phyloP scores from a whole-genome alignment of 2,797 vertebrate genomes.

The Scomberomorus guttatus region DNA sequence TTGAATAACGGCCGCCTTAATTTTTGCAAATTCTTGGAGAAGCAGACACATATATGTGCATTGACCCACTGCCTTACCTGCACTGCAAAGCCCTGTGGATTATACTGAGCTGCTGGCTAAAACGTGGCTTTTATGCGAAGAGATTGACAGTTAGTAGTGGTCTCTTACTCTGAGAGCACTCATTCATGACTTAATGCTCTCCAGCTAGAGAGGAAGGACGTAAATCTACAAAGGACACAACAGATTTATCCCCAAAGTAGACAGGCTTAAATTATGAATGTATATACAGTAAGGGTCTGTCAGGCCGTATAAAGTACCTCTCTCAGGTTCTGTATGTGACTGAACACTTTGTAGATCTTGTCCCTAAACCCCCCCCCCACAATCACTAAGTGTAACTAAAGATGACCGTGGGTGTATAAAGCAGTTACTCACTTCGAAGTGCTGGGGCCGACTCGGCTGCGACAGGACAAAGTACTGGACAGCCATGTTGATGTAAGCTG shows the following conservation, averaged over 20 bases:
- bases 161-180: conserved; percentile 60
- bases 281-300: conserved; percentile 69
- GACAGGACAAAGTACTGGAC: conserved; percentile 70
- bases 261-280: conserved; percentile 55
- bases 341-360: conserved; percentile 38
- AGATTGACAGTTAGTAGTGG: conserved; percentile 46
- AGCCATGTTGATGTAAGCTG: conserved; percentile 82
- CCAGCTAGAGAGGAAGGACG: conserved; percentile 57
- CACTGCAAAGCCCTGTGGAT: conserved; percentile 62
- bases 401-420: conserved; percentile 7
- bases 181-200: conserved; percentile 73
- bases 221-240: conserved; percentile 53
- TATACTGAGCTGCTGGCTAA: conserved; percentile 61
- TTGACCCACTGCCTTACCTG: conserved; percentile 43
- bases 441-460: conserved; percentile 60
- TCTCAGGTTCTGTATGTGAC: conserved; percentile 36
- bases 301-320: conserved; percentile 38
- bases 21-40: conserved; percentile 67
- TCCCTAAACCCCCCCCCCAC: not conserved
- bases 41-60: conserved; percentile 42
- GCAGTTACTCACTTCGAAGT: conserved; percentile 84
- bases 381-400: conserved; percentile 19
- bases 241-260: conserved; percentile 70
- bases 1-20: conserved; percentile 45
- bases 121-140: conserved; percentile 49